Evolutionary conservation across 30 jellyfish, hydroid and myxozoan genomes (phyloP).

Genomic region (Catostylus mosaicus): DNA sequence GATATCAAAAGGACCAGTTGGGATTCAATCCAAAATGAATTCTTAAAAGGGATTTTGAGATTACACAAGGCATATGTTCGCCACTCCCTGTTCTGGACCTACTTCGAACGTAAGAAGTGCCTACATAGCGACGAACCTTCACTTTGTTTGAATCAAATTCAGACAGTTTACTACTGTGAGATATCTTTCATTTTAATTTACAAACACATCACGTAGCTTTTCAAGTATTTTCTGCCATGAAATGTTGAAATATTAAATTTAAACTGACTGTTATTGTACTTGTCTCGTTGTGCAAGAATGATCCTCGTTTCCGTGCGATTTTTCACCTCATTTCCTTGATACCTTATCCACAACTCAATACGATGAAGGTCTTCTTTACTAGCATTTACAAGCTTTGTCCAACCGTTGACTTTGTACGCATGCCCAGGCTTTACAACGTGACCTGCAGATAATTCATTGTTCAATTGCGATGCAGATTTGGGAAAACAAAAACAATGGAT

Average conservation of each 20-base stretch:
- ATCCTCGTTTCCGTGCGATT: conserved; percentile 62
- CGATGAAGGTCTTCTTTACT: conserved; percentile 46
- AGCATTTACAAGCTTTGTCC: conserved; percentile 74
- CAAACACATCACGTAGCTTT: too few species aligned
- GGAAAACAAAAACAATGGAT: not conserved
- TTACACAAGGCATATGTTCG: too few species aligned
- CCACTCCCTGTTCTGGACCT: too few species aligned
- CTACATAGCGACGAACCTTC: too few species aligned
- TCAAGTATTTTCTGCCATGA: too few species aligned
- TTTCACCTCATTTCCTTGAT: conserved; percentile 52
- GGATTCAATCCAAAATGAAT: too few species aligned
- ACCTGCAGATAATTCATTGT: conserved; percentile 30
- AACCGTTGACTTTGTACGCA: conserved; percentile 79
- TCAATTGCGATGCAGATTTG: not conserved
- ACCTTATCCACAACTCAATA: conserved; percentile 86
- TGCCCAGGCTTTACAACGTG: conserved; percentile 76
- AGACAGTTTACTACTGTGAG: too few species aligned
- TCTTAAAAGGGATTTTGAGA: too few species aligned
- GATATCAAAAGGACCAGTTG: too few species aligned
- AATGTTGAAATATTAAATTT: not conserved
- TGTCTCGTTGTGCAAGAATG: conserved; percentile 78
- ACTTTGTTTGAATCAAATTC: too few species aligned
- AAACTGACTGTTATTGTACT: conserved; percentile 69
- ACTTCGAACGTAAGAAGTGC: too few species aligned
- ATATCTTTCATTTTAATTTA: too few species aligned